A percentile compares a stretch with the other conserved stretches of the same genome.
Evolutionary conservation across 2,797 vertebrate genomes (phyloP).

Genomic region (Rhincodon typus): DNA sequence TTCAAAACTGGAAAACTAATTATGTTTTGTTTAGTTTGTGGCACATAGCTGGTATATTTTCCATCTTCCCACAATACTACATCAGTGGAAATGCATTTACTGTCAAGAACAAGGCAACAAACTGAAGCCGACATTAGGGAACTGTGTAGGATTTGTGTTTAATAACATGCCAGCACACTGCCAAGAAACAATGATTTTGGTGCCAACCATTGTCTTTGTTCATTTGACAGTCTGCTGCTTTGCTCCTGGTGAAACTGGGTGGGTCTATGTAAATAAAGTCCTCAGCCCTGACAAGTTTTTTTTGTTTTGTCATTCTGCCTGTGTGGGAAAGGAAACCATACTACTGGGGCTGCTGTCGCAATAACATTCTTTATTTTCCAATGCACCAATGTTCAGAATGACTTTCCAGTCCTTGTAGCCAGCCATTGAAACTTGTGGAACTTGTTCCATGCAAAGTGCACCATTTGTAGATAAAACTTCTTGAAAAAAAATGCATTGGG

Average conservation of each 20-base stretch:
- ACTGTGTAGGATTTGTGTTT: not conserved
- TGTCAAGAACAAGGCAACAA: not conserved
- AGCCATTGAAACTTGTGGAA: not conserved
- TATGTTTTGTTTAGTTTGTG: not conserved
- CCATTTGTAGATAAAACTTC: not conserved
- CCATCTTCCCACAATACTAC: not conserved
- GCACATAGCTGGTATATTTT: not conserved
- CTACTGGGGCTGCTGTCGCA: not conserved
- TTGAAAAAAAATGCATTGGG: not conserved
- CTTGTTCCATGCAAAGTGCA: too few relatives aligned
- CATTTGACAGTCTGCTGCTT: not conserved
- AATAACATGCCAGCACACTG: not conserved
- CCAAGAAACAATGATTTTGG: not conserved
- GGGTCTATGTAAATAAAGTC: not conserved
- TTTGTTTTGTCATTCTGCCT: not conserved
- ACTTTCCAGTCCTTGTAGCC: not conserved
- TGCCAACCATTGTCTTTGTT: constrained; percentile 1
- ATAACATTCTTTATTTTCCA: not conserved
- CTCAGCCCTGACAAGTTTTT: not conserved
- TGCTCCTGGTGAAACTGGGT: not conserved
- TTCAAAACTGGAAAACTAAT: not conserved
- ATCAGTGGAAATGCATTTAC: not conserved
- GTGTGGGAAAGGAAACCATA: constrained; percentile 16
- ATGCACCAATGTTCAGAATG: not conserved
- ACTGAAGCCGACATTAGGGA: not conserved